A percentile compares a stretch with the other conserved stretches of the same genome.
These are phyloP conservation scores for Eleginops maclovinus DNA, from an alignment of 2,113 vertebrate species.

Conservation along the genomic window DNA sequence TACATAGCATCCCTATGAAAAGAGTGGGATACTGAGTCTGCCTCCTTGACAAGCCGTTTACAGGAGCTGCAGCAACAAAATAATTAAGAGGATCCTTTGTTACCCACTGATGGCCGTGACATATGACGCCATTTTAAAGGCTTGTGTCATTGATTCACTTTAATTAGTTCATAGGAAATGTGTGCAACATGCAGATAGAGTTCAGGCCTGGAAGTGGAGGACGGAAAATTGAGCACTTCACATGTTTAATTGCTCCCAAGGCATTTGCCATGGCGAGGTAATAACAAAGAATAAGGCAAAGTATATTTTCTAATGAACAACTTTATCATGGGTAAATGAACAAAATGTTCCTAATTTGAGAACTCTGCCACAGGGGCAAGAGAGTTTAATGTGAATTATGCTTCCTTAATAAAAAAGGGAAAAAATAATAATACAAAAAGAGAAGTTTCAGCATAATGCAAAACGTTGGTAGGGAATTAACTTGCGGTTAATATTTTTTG, in stretches of 20 bases:
- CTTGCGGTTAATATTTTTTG: constrained; percentile 38
- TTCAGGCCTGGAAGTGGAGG: constrained; percentile 71
- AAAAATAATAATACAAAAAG: not conserved
- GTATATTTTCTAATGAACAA: constrained; percentile 76
- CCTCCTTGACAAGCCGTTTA: constrained; percentile 78
- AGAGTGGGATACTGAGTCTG: constrained; percentile 59
- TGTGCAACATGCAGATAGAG: constrained; percentile 77
- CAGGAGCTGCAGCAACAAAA: constrained; percentile 80
- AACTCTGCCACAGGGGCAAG: constrained; percentile 69
- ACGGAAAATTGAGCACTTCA: constrained; percentile 80
- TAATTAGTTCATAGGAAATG: constrained; percentile 83
- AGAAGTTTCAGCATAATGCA: constrained; percentile 50
- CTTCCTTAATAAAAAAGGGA: constrained; percentile 45
- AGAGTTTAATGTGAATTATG: constrained; percentile 74
- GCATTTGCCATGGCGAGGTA: constrained; percentile 74
- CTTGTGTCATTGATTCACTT: constrained; percentile 84
- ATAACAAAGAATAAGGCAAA: constrained; percentile 75
- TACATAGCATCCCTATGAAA: constrained; percentile 66
- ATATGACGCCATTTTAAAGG: constrained; percentile 80
- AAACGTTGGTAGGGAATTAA: constrained; percentile 38
- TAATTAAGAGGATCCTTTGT: constrained; percentile 85
- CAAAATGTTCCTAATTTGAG: constrained; percentile 75
- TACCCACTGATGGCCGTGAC: constrained; percentile 77
- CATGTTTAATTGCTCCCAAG: constrained; percentile 83
- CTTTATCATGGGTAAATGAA: constrained; percentile 75